phyloP scores from a whole-genome alignment of 2,113 vertebrate species.

The Sceloporus tristichus region DNA sequence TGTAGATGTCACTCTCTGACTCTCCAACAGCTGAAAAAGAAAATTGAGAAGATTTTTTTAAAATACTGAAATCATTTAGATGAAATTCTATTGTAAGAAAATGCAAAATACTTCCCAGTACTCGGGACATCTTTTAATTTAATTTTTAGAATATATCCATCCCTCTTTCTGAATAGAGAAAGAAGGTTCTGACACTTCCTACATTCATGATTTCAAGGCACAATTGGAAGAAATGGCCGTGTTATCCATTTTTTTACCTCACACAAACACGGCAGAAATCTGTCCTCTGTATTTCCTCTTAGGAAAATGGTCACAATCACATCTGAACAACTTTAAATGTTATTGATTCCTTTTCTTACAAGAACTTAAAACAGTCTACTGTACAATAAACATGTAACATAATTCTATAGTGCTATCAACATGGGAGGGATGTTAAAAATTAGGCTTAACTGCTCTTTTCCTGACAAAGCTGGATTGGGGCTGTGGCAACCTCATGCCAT shows the following conservation, averaged over 20 bases:
- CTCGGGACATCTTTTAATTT: background rate
- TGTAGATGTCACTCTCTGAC: slow-evolving; percentile 95
- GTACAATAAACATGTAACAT: too few relatives aligned
- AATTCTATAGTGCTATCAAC: too few relatives aligned
- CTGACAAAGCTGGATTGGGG: too few relatives aligned
- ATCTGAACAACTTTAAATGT: background rate
- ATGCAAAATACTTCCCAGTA: slow-evolving; percentile 6
- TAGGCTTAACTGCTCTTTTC: too few relatives aligned
- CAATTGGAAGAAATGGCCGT: background rate
- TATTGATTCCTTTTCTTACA: too few relatives aligned
- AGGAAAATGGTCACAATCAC: slow-evolving; percentile 9
- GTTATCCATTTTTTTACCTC: background rate
- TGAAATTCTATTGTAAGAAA: background rate
- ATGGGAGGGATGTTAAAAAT: background rate
- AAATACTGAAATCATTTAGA: too few relatives aligned
- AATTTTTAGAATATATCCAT: background rate
- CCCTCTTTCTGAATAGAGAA: background rate
- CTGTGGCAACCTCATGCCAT: too few relatives aligned
- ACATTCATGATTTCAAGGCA: too few relatives aligned
- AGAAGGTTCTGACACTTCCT: too few relatives aligned
- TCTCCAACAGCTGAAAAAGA: slow-evolving; percentile 84
- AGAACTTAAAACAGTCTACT: too few relatives aligned
- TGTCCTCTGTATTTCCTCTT: background rate
- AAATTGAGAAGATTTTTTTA: slow-evolving; percentile 46
- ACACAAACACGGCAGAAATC: slow-evolving; percentile 19